Evolutionary conservation across 2,113 vertebrate genomes (phyloP).

Genomic region (Grammomys surdaster): DNA sequence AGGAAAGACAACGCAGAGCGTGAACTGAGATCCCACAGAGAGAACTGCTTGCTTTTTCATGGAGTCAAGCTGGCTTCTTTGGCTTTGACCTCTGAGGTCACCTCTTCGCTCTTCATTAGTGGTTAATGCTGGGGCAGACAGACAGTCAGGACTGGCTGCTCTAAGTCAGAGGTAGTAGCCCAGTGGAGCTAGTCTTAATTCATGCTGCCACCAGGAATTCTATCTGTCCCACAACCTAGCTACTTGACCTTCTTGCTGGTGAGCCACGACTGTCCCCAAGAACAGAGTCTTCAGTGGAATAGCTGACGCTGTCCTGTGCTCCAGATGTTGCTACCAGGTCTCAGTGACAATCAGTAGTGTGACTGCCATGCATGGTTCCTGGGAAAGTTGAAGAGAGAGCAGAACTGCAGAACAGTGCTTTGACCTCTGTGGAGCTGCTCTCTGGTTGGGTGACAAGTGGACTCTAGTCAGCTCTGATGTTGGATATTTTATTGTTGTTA

Average conservation of each 20-base stretch:
- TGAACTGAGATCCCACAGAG: not conserved
- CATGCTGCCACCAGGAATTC: not conserved
- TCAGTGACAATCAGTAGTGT: not conserved
- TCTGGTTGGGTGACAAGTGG: not conserved
- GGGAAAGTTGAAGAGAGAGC: not conserved
- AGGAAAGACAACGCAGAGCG: not conserved
- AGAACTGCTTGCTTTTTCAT: not conserved
- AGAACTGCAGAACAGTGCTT: not conserved
- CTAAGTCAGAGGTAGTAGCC: not conserved
- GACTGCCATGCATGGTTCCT: not conserved
- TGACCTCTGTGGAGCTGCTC: not conserved
- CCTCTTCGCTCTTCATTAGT: not conserved
- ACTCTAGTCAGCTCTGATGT: not conserved
- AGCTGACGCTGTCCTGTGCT: not conserved
- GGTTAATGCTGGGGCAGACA: not conserved
- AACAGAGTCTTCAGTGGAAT: not conserved
- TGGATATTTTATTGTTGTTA: not conserved
- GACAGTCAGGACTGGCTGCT: not conserved
- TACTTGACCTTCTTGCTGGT: not conserved
- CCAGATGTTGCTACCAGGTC: too few species aligned
- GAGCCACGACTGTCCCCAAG: rapidly evolving
- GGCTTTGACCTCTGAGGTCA: not conserved
- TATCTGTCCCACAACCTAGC: rapidly evolving
- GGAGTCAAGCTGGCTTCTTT: not conserved
- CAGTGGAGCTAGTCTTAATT: not conserved